These are phyloP conservation scores for Channa maculata DNA, from an alignment of 2,113 vertebrate genomes.

Conservation along the genomic window DNA sequence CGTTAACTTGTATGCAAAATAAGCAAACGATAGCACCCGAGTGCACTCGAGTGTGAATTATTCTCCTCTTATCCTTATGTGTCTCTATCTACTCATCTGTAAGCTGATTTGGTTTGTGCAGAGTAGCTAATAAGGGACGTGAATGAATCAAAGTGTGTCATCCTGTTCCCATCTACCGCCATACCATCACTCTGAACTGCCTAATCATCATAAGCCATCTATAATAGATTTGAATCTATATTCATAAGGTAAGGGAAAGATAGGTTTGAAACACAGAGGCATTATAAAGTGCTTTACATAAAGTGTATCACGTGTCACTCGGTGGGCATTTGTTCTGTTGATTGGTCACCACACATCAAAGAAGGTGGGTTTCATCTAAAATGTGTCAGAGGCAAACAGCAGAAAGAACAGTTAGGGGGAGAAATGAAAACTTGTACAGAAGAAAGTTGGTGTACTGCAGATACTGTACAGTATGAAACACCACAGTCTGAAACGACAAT, in stretches of 20 bases:
- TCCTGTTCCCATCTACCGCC: neutral
- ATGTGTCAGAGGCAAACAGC: too few relatives aligned
- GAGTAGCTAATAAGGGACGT: constrained; percentile 33
- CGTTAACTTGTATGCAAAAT: neutral
- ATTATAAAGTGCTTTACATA: neutral
- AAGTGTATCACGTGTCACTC: neutral
- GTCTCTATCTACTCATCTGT: neutral
- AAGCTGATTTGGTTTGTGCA: neutral
- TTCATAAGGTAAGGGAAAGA: neutral
- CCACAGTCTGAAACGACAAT: too few relatives aligned
- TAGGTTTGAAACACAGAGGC: neutral
- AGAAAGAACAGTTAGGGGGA: neutral
- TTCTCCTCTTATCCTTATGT: neutral
- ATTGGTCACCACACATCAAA: neutral
- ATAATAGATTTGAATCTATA: constrained; percentile 13
- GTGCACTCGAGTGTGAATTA: neutral
- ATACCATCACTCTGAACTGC: constrained; percentile 34
- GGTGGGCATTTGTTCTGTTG: neutral
- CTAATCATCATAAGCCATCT: constrained; percentile 44
- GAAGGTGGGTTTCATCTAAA: neutral
- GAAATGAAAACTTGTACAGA: too few relatives aligned
- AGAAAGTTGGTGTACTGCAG: too few relatives aligned
- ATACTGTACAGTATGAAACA: too few relatives aligned
- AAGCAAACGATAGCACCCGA: neutral
- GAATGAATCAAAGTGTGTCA: constrained; percentile 33